A percentile compares a stretch with the other conserved stretches of the same genome.
Conservation (phyloP, 2,888 invertebrate genomes). For the Hybos culiciformis region DNA sequence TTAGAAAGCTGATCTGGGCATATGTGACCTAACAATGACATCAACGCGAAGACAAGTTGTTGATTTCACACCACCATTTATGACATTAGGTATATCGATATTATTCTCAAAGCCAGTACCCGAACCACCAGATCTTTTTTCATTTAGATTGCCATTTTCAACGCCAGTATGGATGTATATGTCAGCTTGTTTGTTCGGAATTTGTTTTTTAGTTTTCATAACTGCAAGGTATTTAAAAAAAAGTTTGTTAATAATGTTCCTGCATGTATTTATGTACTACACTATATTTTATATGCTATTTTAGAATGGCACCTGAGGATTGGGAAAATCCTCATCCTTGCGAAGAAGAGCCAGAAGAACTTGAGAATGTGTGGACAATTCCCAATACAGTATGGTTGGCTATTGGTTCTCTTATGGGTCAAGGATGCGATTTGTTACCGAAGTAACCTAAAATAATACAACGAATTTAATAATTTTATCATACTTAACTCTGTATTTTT, state of each 20-base stretch:
- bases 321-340: conserved; percentile 91
- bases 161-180: conserved; percentile 85
- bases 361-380: conserved; percentile 77
- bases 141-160: conserved; percentile 79
- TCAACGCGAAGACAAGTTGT: conserved; percentile 75
- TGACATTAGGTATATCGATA: conserved; percentile 90
- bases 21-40: conserved; percentile 93
- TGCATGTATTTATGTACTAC: too few species aligned
- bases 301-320: conserved; percentile 75
- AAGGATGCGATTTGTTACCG: conserved; percentile 85
- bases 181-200: conserved; percentile 67
- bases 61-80: conserved; percentile 94
- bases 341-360: conserved; percentile 64
- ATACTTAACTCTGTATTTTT: background rate
- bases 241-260: background rate
- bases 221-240: background rate
- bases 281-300: conserved; percentile 8
- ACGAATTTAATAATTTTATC: background rate
- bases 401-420: conserved; percentile 81
- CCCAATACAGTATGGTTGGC: conserved; percentile 89
- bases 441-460: conserved; percentile 50
- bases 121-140: conserved; percentile 66
- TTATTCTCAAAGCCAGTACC: conserved; percentile 67
- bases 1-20: conserved; percentile 86
- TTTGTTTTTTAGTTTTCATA: background rate